Evolutionary conservation across 53 echinoderm and acorn worm genomes (phyloP), one percentile per base, ranked within the genome.

Genomic region (Stichopus horrens): DNA sequence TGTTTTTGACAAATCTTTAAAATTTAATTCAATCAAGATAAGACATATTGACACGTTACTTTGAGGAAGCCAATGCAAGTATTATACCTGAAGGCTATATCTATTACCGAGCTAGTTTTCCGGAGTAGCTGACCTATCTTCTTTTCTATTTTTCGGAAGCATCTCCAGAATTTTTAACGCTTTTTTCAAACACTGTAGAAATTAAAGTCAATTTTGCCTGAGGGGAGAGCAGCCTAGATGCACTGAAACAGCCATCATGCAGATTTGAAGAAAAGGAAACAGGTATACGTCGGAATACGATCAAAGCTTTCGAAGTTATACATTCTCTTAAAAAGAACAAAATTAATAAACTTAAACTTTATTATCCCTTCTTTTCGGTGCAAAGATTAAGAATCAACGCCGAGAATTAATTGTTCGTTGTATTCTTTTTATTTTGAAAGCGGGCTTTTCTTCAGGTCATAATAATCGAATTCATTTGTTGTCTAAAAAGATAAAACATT

Each of bases 121-220:
- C 71, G 71, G 71, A 71, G 71, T 20, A n/a, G 71, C n/a, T 18
- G 71, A 71, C 71, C 71, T 71, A 71, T 71, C 71, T 71, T 18
- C 16, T 16, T 63, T 63, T 63, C 63, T 10, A 13, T 63, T 63
- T 63, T 63, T 71, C 19, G 7, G n/a, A n/a, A 20, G n/a, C 18
- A 71, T 18, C 14, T 71, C 18, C 71, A 7, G n/a, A 18, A 71
- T 9, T 16, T 71, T 71, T 71, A n/a, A 4, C 6, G 16, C 7
- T 71, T 71, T 71, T 71, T 71, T 71, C 19, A 71, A 71, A 71
- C 71, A 18, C 18, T 16, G 19, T 71, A 13, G 71, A 71, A 71
- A 71, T 71, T 71, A 71, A 71, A 71, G 71, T 19, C 71, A 71
- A 71, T 71, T 59, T 71, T 71, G 71, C 71, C 71, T 13, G 71